Percentiles rank a stretch among this genome's conserved stretches.
Evolutionary conservation across 2,888 invertebrate genomes (phyloP).

Genomic region (Rhagium mordax): DNA sequence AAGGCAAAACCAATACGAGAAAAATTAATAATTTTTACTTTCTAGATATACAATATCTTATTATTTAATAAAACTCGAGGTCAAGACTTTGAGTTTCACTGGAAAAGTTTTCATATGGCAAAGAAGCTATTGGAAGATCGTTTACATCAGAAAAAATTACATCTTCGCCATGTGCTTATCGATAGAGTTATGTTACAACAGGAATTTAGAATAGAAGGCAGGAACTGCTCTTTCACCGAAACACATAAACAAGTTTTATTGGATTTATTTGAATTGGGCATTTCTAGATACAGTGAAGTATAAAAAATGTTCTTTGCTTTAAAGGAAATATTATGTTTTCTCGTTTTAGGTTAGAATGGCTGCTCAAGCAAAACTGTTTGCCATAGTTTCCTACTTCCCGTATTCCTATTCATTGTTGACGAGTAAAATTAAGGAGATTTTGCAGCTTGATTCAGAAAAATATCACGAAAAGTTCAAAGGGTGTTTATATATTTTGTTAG

Average conservation of each 20-base stretch:
- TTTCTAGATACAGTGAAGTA: slow-evolving; percentile 80
- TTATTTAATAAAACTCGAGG: slow-evolving; percentile 73
- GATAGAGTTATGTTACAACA: slow-evolving; percentile 80
- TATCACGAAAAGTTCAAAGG: slow-evolving; percentile 85
- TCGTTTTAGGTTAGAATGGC: slow-evolving; percentile 74
- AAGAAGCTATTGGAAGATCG: slow-evolving; percentile 78
- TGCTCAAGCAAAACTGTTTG: slow-evolving; percentile 79
- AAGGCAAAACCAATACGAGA: too few relatives aligned
- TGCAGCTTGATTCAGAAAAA: slow-evolving; percentile 75
- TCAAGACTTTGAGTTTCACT: slow-evolving; percentile 76
- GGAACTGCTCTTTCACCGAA: slow-evolving; percentile 72
- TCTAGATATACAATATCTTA: slow-evolving; percentile 79
- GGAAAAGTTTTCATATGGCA: slow-evolving; percentile 78
- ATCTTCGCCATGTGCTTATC: slow-evolving; percentile 77
- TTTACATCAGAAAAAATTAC: slow-evolving; percentile 75
- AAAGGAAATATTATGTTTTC: too few relatives aligned
- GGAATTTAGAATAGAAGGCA: slow-evolving; percentile 71
- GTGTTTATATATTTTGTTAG: slow-evolving; percentile 82
- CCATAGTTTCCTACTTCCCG: slow-evolving; percentile 77
- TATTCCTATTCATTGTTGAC: slow-evolving; percentile 80
- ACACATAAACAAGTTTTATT: slow-evolving; percentile 76
- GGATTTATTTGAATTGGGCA: slow-evolving; percentile 76
- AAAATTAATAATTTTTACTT: slow-evolving; percentile 46
- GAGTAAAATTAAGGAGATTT: slow-evolving; percentile 75
- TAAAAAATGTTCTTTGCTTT: neutral